A percentile compares a stretch with the other conserved stretches of the same genome.
Conservation (phyloP, 2,888 invertebrate genomes). For the Netelia melanura region DNA sequence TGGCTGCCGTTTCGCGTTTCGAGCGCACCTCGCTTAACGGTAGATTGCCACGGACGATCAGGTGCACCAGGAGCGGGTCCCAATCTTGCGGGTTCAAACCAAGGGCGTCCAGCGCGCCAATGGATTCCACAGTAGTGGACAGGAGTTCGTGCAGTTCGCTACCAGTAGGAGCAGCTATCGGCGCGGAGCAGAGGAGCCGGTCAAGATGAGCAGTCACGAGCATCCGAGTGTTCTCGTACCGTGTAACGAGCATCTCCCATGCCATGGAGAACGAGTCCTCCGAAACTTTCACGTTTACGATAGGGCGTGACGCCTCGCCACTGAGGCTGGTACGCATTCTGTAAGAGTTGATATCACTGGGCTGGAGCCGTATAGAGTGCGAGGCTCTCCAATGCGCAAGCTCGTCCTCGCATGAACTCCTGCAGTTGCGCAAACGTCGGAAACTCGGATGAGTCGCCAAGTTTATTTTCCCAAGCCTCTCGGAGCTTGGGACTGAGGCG, state of each 20-base stretch:
- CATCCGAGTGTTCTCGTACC: constrained; percentile 23
- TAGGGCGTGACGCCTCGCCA: background rate
- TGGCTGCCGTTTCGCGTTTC: no score
- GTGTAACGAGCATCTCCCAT: constrained; percentile 13
- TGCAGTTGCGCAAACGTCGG: background rate
- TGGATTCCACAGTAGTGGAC: constrained; percentile 3
- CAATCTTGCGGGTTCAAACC: background rate
- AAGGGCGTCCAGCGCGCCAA: constrained; percentile 22
- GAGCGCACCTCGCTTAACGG: no score
- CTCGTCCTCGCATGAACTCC: constrained; percentile 21
- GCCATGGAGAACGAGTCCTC: constrained; percentile 28
- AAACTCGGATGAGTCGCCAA: background rate
- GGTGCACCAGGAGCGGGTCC: constrained; percentile 1
- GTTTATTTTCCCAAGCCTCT: constrained; percentile 38
- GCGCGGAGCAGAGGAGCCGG: background rate
- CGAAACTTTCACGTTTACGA: background rate
- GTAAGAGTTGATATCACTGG: no score
- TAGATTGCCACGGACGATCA: background rate
- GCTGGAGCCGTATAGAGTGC: background rate
- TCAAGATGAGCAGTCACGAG: constrained; percentile 17
- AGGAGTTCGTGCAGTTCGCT: background rate
- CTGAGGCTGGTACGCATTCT: background rate
- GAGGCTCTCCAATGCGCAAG: constrained; percentile 21
- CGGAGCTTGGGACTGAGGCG: background rate
- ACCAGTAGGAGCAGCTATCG: background rate